phyloP scores from a whole-genome alignment of 2,888 invertebrate species.

The Callyntrura sp. region DNA sequence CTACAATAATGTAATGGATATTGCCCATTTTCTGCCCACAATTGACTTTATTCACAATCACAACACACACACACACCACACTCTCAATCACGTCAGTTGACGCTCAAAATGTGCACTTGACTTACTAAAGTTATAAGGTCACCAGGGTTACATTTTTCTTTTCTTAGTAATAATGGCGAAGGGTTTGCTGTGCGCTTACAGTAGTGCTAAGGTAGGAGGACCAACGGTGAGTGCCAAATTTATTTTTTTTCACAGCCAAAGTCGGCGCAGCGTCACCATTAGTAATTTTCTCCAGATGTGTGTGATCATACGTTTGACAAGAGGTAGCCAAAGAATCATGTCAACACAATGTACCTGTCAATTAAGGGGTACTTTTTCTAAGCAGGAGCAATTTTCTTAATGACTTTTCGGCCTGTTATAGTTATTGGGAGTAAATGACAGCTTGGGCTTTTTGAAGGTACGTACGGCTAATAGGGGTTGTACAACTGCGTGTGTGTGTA shows the following conservation, averaged over 20 bases:
- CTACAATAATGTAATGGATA: slow-evolving; percentile 30
- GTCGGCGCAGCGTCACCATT: neutral
- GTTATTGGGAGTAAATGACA: too few species aligned
- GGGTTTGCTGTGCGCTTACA: neutral
- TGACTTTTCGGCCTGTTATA: too few species aligned
- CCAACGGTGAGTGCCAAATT: neutral
- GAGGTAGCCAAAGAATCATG: neutral
- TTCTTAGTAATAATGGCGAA: neutral
- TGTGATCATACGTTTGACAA: neutral
- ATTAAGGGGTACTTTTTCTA: neutral
- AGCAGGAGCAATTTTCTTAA: too few species aligned
- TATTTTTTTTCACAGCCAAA: neutral
- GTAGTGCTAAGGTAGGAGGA: neutral
- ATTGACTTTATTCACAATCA: slow-evolving; percentile 18
- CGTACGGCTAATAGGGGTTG: too few species aligned
- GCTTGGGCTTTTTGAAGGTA: too few species aligned
- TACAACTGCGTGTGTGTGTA: too few species aligned
- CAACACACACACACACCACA: neutral
- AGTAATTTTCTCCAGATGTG: slow-evolving; percentile 39
- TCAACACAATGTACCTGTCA: slow-evolving; percentile 3
- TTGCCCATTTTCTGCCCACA: slow-evolving; percentile 27
- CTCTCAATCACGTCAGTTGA: slow-evolving; percentile 3
- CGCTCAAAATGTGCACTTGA: slow-evolving; percentile 42
- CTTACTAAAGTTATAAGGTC: slow-evolving; percentile 56
- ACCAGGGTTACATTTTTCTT: slow-evolving; percentile 43